Conservation (phyloP, 2,797 vertebrate genomes). For the Micrastur ruficollis region DNA sequence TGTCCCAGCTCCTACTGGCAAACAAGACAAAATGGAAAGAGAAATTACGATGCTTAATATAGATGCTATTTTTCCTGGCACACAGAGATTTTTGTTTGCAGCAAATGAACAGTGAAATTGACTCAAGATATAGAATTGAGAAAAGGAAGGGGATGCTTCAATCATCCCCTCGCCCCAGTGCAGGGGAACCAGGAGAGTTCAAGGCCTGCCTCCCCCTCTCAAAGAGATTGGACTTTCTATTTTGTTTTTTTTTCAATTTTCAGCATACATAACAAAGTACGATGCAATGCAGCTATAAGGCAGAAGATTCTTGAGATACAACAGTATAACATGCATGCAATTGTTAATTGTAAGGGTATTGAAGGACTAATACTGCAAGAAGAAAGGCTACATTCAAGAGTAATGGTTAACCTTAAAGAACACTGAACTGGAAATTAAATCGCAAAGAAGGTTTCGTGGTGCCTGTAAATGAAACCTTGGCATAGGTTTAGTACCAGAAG, state of each 20-base stretch:
- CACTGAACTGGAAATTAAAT: background rate
- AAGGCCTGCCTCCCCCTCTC: background rate
- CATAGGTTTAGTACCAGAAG: background rate
- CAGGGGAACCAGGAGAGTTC: background rate
- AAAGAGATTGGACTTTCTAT: background rate
- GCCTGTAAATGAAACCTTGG: background rate
- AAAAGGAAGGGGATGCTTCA: background rate
- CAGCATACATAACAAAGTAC: background rate
- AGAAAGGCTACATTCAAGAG: background rate
- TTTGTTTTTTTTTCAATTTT: background rate
- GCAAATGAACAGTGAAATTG: background rate
- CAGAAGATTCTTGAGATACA: background rate
- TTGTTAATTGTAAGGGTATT: background rate
- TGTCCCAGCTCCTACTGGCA: background rate
- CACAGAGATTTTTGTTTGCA: background rate
- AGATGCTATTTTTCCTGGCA: background rate
- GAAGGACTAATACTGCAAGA: background rate
- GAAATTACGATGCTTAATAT: background rate
- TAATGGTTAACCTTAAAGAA: background rate
- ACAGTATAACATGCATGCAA: background rate
- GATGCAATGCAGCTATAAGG: background rate
- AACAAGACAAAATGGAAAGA: constrained; percentile 11
- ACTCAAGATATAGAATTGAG: background rate
- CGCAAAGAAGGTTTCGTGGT: background rate
- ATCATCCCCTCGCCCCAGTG: accelerated